Evolutionary conservation across 2,888 invertebrate genomes (phyloP), one percentile per base, ranked within the genome.

Genomic region (Parelbella ahira): DNA sequence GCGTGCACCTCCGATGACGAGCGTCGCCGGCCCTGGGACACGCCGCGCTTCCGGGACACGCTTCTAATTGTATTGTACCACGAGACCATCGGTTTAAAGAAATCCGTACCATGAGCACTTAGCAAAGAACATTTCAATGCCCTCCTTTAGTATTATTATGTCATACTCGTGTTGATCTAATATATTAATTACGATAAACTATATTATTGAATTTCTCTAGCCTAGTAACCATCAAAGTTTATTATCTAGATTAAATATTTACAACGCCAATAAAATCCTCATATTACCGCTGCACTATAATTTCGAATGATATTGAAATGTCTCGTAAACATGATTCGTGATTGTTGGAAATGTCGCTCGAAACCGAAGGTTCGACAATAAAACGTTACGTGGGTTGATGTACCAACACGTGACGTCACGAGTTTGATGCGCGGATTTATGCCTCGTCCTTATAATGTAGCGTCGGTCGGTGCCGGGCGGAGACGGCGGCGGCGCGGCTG

Each of bases 1-100:
- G 54, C 53, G 39, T 39, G 48, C 50, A 52, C 53, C 53, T 51
- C 51, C 52, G 54, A 53, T 55, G 54, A 58, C 57, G 46, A 37
- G 47, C 37, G 46, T 41, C 50, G 57, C 53, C 60, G 56, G 52
- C 59, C 60, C 42, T 30, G 58, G 60, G 58, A 60, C 61, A 58
- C 58, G 54, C 73, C 27, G 33, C 53, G 60, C 74, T 83, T 83
- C 84, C 83, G 82, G 82, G 77, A 72, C 70, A 64, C 60, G 36
- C 19, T 41, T 15, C 7, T 9, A 3, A 1, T 27, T 13, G 27
- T 27, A 13, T 34, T 34, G 34, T 15, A 34, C 21, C 21, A 8
- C 6, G 3, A 9, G 1, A 3, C 12, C 33, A 21, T 8, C 7
- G n/a, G 20, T 3, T 11, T 32, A 15, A n/a, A n/a, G n/a, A n/a